Percentiles rank a stretch among this genome's conserved stretches.
Conservation (phyloP, 2,888 invertebrate genomes). For the Lithophane leautieri region DNA sequence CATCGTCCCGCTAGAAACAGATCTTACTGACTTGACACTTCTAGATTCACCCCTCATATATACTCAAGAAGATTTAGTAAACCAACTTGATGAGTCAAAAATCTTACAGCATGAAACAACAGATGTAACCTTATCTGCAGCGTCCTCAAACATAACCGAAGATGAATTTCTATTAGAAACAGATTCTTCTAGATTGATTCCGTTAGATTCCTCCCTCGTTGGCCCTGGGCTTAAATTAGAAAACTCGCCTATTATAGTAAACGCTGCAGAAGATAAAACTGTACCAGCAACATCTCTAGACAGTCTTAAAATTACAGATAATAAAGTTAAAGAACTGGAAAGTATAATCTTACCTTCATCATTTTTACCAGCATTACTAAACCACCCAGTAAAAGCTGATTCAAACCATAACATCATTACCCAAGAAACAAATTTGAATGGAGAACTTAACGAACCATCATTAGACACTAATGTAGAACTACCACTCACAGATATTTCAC, state of each 20-base stretch:
- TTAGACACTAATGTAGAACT: not conserved
- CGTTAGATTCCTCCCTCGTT: conserved; percentile 27
- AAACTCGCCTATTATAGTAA: not conserved
- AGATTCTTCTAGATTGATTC: not conserved
- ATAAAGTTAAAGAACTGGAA: not conserved
- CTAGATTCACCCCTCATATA: not conserved
- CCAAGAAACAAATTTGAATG: conserved; percentile 12
- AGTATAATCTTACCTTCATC: conserved; percentile 17
- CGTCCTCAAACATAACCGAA: not conserved
- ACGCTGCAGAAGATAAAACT: not conserved
- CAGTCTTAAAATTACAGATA: not conserved
- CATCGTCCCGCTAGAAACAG: not conserved
- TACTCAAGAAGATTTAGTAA: not conserved
- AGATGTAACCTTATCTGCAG: not conserved
- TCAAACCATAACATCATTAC: not conserved
- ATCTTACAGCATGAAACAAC: not conserved
- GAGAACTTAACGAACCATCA: not conserved
- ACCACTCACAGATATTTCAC: not conserved
- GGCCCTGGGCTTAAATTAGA: not conserved
- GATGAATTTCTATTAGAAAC: not conserved
- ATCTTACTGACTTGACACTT: not conserved
- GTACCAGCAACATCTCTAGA: not conserved
- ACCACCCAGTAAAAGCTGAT: not conserved
- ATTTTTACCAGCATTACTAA: not conserved
- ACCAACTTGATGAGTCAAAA: not conserved